These are phyloP conservation scores for Crenichthys baileyi DNA, from an alignment of 2,797 vertebrate species.

Conservation along the genomic window DNA sequence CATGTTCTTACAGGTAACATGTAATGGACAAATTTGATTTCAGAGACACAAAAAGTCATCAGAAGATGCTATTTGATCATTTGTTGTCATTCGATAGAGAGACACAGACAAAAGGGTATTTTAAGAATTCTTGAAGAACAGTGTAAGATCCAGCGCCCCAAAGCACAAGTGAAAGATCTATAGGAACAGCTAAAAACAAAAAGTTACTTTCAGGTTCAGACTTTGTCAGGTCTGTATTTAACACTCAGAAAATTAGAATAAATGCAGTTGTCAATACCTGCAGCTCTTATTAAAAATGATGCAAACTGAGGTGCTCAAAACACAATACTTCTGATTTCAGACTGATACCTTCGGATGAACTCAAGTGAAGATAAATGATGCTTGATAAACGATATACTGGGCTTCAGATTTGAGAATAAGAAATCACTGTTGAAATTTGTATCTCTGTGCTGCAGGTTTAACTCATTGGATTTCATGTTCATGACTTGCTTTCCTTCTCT, in stretches of 20 bases:
- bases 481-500: background rate
- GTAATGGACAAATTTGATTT: conserved; percentile 14
- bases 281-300: background rate
- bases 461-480: background rate
- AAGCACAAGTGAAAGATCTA: background rate
- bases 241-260: background rate
- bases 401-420: background rate
- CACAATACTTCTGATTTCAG: conserved; percentile 15
- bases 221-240: background rate
- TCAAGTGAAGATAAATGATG: background rate
- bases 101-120: background rate
- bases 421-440: background rate
- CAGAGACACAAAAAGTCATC: background rate
- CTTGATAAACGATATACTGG: background rate
- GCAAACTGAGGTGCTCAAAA: background rate
- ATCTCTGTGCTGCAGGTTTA: background rate
- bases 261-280: background rate
- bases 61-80: conserved; percentile 4
- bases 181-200: background rate
- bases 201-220: background rate
- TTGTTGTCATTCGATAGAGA: background rate
- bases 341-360: background rate
- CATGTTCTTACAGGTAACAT: background rate
- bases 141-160: background rate
- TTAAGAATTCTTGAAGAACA: background rate